These are phyloP conservation scores for Diplodus sargus DNA, from an alignment of 2,797 vertebrate genomes.

Conservation along the genomic window DNA sequence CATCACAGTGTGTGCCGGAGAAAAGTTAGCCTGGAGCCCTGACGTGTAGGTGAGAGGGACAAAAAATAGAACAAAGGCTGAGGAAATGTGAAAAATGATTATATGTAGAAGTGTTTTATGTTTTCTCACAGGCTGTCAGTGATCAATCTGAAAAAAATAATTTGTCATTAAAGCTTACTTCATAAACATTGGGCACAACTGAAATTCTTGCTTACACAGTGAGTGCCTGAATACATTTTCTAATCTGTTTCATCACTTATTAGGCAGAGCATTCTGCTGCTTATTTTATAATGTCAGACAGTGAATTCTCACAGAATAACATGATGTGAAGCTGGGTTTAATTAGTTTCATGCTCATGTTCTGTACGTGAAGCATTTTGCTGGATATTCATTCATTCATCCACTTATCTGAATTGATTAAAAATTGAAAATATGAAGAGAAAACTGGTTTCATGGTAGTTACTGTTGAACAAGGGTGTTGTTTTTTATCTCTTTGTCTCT, in stretches of 20 bases:
- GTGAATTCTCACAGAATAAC: background rate
- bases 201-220: background rate
- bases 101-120: slow-evolving; percentile 13
- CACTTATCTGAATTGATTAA: background rate
- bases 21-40: too few relatives aligned
- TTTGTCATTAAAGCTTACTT: background rate
- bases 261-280: background rate
- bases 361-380: background rate
- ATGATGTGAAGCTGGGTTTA: background rate
- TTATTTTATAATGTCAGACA: slow-evolving; percentile 7
- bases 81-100: background rate
- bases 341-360: background rate
- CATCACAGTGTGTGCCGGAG: too few relatives aligned
- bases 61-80: background rate
- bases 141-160: slow-evolving; percentile 3
- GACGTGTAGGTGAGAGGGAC: background rate
- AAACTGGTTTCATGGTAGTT: background rate
- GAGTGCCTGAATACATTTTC: background rate
- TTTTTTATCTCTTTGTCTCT: background rate
- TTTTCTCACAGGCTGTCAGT: slow-evolving; percentile 7
- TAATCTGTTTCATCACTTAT: background rate
- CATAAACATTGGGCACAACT: background rate
- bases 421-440: background rate
- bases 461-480: background rate
- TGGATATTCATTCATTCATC: background rate